A percentile compares a stretch with the other conserved stretches of the same genome.
Conservation (phyloP, 2,888 invertebrate species). For the Gibbula magus region DNA sequence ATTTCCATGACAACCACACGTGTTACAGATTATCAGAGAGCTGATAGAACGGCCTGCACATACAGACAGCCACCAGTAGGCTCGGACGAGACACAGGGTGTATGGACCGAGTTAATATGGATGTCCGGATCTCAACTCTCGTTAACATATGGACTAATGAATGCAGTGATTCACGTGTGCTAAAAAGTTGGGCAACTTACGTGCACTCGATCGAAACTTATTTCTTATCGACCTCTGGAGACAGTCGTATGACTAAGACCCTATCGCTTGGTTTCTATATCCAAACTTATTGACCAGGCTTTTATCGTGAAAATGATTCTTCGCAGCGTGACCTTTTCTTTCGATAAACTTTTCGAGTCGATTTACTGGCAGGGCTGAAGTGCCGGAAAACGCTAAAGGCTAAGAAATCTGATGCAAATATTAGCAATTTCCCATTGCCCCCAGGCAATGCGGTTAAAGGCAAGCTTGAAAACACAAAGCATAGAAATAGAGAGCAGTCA, state of each 20-base stretch:
- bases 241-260: not conserved
- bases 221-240: not conserved
- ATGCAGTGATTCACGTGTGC: too few relatives aligned
- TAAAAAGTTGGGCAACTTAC: too few relatives aligned
- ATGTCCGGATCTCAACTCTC: too few relatives aligned
- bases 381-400: not conserved
- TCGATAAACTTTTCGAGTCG: conserved; percentile 2
- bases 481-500: too few relatives aligned
- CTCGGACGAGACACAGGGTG: too few relatives aligned
- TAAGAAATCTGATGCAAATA: conserved; percentile 3
- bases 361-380: not conserved
- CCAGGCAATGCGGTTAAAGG: too few relatives aligned
- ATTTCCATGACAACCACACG: conserved; percentile 23
- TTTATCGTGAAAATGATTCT: not conserved
- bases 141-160: too few relatives aligned
- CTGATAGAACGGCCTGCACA: too few relatives aligned
- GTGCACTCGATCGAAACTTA: too few relatives aligned
- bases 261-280: not conserved
- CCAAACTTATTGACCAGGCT: not conserved
- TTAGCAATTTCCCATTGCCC: not conserved
- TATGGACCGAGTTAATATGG: too few relatives aligned
- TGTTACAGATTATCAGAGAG: not conserved
- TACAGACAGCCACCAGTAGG: too few relatives aligned
- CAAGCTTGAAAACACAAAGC: too few relatives aligned
- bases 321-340: not conserved